These are phyloP conservation scores for Anarrhichthys ocellatus DNA, from an alignment of 2,113 vertebrate species.

Conservation along the genomic window DNA sequence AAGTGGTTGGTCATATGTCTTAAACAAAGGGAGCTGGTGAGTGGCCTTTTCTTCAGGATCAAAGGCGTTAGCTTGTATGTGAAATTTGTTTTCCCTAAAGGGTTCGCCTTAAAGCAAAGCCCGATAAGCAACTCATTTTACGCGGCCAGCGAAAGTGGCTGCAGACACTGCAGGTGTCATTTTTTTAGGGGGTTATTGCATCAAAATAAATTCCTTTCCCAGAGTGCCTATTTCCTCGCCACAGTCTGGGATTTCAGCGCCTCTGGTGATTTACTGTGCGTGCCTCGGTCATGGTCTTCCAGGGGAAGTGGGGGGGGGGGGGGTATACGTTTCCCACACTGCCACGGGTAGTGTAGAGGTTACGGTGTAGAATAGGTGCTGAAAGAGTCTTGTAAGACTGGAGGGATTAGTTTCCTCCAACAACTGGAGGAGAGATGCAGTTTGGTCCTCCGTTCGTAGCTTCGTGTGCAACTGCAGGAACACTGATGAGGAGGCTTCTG, in stretches of 20 bases:
- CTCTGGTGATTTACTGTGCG: slow-evolving; percentile 76
- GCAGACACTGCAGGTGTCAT: slow-evolving; percentile 64
- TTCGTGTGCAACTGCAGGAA: background rate
- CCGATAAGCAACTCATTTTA: slow-evolving; percentile 28
- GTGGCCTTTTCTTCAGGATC: slow-evolving; percentile 14
- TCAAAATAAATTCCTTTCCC: slow-evolving; percentile 79
- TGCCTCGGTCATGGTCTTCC: slow-evolving; percentile 70
- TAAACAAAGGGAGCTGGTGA: slow-evolving; percentile 28
- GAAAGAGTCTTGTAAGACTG: slow-evolving; percentile 53
- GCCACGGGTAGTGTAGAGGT: slow-evolving; percentile 54
- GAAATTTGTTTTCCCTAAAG: slow-evolving; percentile 8
- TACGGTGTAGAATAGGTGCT: slow-evolving; percentile 58
- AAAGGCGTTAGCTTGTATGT: background rate
- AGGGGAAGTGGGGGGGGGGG: slow-evolving; percentile 58
- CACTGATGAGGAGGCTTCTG: slow-evolving; percentile 1
- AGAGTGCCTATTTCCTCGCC: slow-evolving; percentile 74
- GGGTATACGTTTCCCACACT: slow-evolving; percentile 70
- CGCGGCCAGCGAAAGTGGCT: slow-evolving; percentile 35
- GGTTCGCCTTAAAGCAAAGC: slow-evolving; percentile 23
- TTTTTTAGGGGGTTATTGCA: slow-evolving; percentile 64
- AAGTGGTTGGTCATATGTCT: background rate
- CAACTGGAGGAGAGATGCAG: slow-evolving; percentile 19
- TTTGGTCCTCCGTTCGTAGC: background rate
- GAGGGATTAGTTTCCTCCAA: slow-evolving; percentile 42
- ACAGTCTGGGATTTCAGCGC: slow-evolving; percentile 76